Conservation (phyloP, 2,113 vertebrate genomes). For the Phoxinus phoxinus region DNA sequence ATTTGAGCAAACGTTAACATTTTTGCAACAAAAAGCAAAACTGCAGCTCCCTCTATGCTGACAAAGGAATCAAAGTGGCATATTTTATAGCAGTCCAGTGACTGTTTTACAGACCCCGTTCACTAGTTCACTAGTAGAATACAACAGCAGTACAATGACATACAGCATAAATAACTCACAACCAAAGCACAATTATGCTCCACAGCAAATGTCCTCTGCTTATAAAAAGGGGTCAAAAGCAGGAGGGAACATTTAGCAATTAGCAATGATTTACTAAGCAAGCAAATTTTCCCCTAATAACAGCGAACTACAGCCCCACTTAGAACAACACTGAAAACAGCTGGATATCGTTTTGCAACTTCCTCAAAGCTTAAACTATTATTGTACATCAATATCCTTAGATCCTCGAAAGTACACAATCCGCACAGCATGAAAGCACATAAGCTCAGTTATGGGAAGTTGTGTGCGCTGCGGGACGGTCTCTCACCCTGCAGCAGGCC, state of each 20-base stretch:
- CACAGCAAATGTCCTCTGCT: conserved; percentile 7
- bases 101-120: neutral
- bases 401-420: neutral
- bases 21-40: neutral
- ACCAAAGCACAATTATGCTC: neutral
- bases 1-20: neutral
- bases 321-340: neutral
- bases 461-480: neutral
- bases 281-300: neutral
- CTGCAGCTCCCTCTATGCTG: neutral
- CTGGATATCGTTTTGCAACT: neutral
- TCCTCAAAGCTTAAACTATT: neutral
- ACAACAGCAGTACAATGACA: neutral
- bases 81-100: neutral
- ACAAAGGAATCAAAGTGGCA: neutral
- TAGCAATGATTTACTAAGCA: neutral
- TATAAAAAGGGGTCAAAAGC: neutral
- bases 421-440: neutral
- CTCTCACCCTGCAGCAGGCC: conserved; percentile 93
- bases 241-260: neutral
- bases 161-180: neutral
- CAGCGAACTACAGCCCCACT: neutral
- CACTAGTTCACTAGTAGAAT: neutral
- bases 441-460: neutral
- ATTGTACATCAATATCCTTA: neutral